Evolutionary conservation across 2,113 vertebrate species (phyloP), one percentile per base, ranked within the genome.

Genomic region (Dolichallabes microphthalmus): DNA sequence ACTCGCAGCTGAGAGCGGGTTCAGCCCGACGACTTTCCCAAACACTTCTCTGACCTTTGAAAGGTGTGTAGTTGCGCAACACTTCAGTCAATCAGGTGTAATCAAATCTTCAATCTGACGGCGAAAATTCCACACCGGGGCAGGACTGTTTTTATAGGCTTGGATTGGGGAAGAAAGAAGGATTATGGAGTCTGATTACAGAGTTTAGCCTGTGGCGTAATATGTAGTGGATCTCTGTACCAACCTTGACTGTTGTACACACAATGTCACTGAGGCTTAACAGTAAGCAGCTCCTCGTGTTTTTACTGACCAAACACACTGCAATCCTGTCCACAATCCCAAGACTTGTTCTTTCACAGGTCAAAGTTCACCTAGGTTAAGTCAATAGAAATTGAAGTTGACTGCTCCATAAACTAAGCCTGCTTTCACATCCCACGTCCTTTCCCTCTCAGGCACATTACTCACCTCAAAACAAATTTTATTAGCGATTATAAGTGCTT

Each of bases 11-110:
- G 66, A 82, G 79, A 61, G 78, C 83, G 76, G 86, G 53, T 68
- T 68, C 57, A 81, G 69, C 53, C 12, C 25, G 20, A 52, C 52
- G 63, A 81, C 82, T 39, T 76, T 25, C 66, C 68, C 15, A 68
- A 87, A 69, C 82, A 45, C 50, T 39, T 53, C 32, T 61, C 30
- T 83, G 69, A 85, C 82, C 87, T 85, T 77, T 61, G 74, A 76
- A 85, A 77, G 81, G 45, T 32, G 80, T 35, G 50, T 4, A 10
- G 73, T 71, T 77, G 60, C 20, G 39, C 63, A 82, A 85, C 68
- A 9, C 35, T 84, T 45, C 4, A 22, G 60, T 77, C 82, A 77
- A 84, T 84, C 30, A 55, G 64, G 35, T 27, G 15, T 69, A 78
- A 61, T 52, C 63, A 83, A 63, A 83, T 52, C 50, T 61, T 74